These are phyloP conservation scores for Leptosomus discolor DNA, from an alignment of 2,113 vertebrate species.

Conservation along the genomic window DNA sequence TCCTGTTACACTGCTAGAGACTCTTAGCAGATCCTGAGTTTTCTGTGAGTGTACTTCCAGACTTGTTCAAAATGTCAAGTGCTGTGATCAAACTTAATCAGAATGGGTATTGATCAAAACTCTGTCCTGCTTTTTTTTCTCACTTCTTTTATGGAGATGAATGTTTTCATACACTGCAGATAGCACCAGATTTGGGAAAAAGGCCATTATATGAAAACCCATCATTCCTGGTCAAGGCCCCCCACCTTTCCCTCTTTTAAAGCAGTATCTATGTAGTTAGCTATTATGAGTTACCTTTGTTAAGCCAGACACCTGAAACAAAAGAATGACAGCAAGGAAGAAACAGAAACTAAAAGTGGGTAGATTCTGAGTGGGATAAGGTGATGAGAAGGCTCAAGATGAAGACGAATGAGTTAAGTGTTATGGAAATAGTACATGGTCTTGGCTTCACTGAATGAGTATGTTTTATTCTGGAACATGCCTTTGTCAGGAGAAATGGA, in stretches of 20 bases:
- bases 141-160: background rate
- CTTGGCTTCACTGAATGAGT: conserved; percentile 75
- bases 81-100: conserved; percentile 23
- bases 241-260: background rate
- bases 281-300: background rate
- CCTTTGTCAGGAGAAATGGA: background rate
- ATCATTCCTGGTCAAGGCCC: background rate
- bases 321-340: background rate
- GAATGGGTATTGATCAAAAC: conserved; percentile 37
- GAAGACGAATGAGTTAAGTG: conserved; percentile 59
- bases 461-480: conserved; percentile 52
- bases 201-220: background rate
- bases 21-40: background rate
- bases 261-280: background rate
- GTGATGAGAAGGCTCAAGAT: background rate
- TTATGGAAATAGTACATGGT: conserved; percentile 72
- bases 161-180: conserved; percentile 13
- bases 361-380: background rate
- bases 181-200: background rate
- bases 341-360: background rate
- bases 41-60: background rate
- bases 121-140: background rate
- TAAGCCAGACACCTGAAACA: background rate
- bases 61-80: conserved; percentile 16
- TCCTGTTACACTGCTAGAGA: background rate